phyloP scores from a whole-genome alignment of 2,888 invertebrate species.

The Theretra japonica region DNA sequence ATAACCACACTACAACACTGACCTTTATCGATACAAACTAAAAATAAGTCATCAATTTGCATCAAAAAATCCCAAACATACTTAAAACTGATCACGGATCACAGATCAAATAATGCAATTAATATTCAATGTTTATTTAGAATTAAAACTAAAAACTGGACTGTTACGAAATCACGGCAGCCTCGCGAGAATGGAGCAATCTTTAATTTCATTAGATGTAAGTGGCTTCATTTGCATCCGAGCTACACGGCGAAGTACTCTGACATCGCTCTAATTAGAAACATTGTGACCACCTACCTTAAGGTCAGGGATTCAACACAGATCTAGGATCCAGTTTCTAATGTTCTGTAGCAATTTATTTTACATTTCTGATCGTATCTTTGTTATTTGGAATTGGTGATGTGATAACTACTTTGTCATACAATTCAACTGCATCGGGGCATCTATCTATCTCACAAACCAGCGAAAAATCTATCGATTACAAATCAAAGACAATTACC shows the following conservation, averaged over 20 bases:
- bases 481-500: not conserved
- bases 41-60: not conserved
- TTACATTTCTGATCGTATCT: not conserved
- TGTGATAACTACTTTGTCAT: no score
- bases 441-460: not conserved
- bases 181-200: constrained; percentile 15
- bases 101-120: not conserved
- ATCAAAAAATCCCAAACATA: not conserved
- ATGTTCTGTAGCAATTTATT: not conserved
- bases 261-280: constrained; percentile 21
- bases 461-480: not conserved
- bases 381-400: not conserved
- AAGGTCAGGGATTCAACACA: constrained; percentile 14
- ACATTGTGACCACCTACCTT: constrained; percentile 13
- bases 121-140: constrained; percentile 27
- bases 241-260: not conserved
- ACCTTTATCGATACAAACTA: no score
- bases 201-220: constrained; percentile 17
- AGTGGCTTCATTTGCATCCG: constrained; percentile 23
- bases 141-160: constrained; percentile 33
- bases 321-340: not conserved
- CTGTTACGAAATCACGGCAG: constrained; percentile 22
- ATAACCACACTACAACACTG: no score
- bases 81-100: not conserved
- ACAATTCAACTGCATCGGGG: no score